Percentiles rank a stretch among this genome's conserved stretches.
These are phyloP conservation scores for Corella eumyota DNA, from an alignment of 23 tunicate species.

Conservation along the genomic window DNA sequence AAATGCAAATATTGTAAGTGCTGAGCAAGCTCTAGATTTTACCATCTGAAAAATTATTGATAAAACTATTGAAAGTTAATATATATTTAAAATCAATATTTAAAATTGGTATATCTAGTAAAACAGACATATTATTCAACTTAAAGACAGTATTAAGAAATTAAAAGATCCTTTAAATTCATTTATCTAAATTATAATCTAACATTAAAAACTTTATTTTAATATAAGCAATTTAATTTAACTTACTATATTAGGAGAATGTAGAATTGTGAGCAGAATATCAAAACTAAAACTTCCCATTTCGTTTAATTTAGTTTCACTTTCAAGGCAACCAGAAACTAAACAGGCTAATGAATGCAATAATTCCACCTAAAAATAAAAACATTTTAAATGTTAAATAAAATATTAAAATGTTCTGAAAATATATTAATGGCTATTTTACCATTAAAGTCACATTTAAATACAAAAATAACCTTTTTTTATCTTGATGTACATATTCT, in stretches of 20 bases:
- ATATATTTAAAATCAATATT: neutral
- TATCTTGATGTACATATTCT: neutral
- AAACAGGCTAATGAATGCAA: slow-evolving; percentile 49
- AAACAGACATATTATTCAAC: too few species aligned
- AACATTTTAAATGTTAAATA: neutral
- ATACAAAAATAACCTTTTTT: neutral
- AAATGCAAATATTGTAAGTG: slow-evolving; percentile 51
- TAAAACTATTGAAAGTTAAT: neutral
- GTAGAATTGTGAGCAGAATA: slow-evolving; percentile 34
- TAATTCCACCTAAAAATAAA: slow-evolving; percentile 44
- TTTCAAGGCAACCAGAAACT: slow-evolving; percentile 57
- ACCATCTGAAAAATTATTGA: slow-evolving; percentile 1
- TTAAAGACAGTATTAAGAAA: too few species aligned
- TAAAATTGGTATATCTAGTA: too few species aligned
- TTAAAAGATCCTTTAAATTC: too few species aligned
- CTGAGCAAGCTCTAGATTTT: slow-evolving; percentile 22
- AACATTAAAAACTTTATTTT: too few species aligned
- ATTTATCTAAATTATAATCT: too few species aligned
- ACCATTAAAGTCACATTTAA: neutral
- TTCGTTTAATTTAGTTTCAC: slow-evolving; percentile 37
- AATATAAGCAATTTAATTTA: too few species aligned
- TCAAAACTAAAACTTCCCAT: slow-evolving; percentile 50
- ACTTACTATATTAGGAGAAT: slow-evolving; percentile 54
- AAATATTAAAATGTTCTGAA: neutral
- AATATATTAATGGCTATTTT: neutral